These are phyloP conservation scores for Adelges cooleyi DNA, from an alignment of 1,140 invertebrate species.

Conservation along the genomic window DNA sequence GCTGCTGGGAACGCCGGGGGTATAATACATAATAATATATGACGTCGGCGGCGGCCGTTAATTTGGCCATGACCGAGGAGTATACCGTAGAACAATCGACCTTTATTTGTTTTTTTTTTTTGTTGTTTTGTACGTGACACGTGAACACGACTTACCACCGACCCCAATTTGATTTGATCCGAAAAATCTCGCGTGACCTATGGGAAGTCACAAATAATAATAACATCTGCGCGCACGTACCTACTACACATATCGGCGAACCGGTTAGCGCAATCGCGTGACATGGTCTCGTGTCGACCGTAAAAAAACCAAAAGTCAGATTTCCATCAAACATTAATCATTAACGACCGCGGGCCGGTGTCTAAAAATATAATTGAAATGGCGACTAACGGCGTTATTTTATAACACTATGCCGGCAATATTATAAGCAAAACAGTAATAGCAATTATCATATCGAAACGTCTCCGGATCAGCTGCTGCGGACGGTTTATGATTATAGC, in stretches of 20 bases:
- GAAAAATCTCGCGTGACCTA: conserved; percentile 27
- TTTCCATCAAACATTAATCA: conserved; percentile 8
- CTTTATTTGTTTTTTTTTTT: too few relatives aligned
- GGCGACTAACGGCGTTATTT: background rate
- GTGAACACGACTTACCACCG: background rate
- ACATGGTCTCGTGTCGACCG: conserved; percentile 17
- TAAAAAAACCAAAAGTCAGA: background rate
- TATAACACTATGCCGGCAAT: too few relatives aligned
- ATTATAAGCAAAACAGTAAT: too few relatives aligned
- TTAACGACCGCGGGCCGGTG: too few relatives aligned
- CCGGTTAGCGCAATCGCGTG: background rate
- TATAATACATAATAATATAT: background rate
- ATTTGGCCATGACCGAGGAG: background rate
- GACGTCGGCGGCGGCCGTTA: background rate
- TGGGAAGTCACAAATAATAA: conserved; percentile 13
- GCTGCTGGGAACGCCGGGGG: background rate
- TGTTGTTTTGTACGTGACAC: background rate
- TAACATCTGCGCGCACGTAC: conserved; percentile 22
- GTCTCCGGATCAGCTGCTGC: too few relatives aligned
- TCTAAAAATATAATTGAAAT: background rate
- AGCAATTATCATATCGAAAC: too few relatives aligned
- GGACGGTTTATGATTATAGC: too few relatives aligned
- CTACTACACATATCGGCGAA: background rate
- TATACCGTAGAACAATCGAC: background rate
- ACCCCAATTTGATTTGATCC: conserved; percentile 15